Evolutionary conservation across 2,797 vertebrate species (phyloP), one percentile per base, ranked within the genome.

Genomic region (Sparus aurata): DNA sequence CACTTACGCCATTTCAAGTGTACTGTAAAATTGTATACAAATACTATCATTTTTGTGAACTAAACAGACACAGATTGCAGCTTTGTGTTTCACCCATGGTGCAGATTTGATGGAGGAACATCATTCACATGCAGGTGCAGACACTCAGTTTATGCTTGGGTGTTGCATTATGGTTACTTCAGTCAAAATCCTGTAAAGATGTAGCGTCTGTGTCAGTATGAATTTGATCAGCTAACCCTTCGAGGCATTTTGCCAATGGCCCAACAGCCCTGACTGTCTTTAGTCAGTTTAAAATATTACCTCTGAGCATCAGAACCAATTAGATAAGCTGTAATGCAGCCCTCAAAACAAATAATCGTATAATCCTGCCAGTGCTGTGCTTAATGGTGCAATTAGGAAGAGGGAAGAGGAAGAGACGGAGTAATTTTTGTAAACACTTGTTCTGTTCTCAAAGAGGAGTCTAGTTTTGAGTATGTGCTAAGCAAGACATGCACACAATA

Each of bases 261-360:
- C 54, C 49, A 68, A 68, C 12, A 63, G 52, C 52, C 58, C 47
- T 73, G 30, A 50, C 34, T 77, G 20, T 79, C 70, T 50, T 57
- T 50, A 60, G 53, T 60, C 34, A 79, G 22, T 80, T 69, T 75
- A 81, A 89, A 81, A 84, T 82, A 83, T 87, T 57, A 76, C 61
- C 74, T 77, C 58, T 20, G 60, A 82, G 82, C 45, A 77, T 80
- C 59, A 76, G 38, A 89, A 87, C 2, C 74, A 84, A 88, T 92
- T 84, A 84, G 57, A 84, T 52, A 63, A 73, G 75, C 78, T 59
- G 18, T 76, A 78, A 83, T 41, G 34, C 49, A 77, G 60, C 70
- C 52, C 50, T 83, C 41, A 72, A 84, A 87, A 89, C 74, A 91
- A 88, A 85, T 85, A 69, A 77, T 79, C 74, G 74, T 66, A 79